These are phyloP conservation scores for Rhopilema esculentum DNA, from an alignment of 30 jellyfish, hydroid and myxozoan genomes.

Conservation along the genomic window DNA sequence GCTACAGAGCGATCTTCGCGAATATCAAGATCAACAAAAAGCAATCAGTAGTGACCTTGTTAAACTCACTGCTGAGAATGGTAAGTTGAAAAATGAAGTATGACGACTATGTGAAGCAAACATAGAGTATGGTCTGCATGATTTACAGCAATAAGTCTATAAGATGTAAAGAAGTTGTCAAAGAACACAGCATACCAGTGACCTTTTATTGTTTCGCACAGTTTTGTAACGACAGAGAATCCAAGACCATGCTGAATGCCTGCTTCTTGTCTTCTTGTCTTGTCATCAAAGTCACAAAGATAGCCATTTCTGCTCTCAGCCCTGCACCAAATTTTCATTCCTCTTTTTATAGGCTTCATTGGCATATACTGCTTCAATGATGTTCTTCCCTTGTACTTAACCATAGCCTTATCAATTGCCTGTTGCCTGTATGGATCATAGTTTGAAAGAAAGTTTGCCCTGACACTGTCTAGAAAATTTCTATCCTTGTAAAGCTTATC, in stretches of 20 bases:
- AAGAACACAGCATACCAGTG: conserved; percentile 63
- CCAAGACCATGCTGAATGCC: conserved; percentile 61
- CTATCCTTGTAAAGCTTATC: conserved; percentile 17
- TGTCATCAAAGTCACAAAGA: conserved; percentile 58
- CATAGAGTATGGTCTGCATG: neutral
- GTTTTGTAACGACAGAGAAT: conserved; percentile 33
- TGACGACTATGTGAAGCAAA: neutral
- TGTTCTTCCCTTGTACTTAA: conserved; percentile 72
- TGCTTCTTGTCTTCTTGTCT: conserved; percentile 63
- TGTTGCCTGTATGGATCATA: conserved; percentile 43
- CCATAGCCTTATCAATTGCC: conserved; percentile 85
- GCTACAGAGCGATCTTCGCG: neutral
- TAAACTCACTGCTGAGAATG: conserved; percentile 4
- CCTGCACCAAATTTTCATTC: conserved; percentile 75
- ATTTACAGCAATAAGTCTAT: conserved; percentile 55
- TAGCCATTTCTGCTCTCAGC: conserved; percentile 77
- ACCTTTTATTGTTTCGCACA: conserved; percentile 49
- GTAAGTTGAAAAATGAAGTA: neutral
- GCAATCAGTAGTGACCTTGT: conserved; percentile 5
- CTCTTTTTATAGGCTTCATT: conserved; percentile 79
- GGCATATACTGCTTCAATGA: conserved; percentile 83
- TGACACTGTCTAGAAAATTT: neutral
- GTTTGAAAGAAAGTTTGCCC: conserved; percentile 10
- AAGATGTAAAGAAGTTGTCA: conserved; percentile 61
- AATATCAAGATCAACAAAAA: neutral